Conservation (phyloP, 1,140 invertebrate genomes). For the Megalopta genalis region DNA sequence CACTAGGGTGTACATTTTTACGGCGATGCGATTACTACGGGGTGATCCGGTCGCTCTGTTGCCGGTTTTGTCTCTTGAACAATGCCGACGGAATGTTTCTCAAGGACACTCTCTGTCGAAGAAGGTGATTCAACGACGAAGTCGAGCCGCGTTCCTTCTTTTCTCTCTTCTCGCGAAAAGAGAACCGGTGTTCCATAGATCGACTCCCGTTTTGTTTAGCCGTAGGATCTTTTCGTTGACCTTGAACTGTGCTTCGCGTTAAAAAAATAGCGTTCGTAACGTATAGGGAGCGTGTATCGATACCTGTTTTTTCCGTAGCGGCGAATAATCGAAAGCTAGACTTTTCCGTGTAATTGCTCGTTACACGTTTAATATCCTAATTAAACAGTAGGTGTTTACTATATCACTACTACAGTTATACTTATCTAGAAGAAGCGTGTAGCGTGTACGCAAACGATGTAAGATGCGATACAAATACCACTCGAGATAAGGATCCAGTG, state of each 20-base stretch:
- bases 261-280: not conserved
- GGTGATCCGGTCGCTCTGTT: not conserved
- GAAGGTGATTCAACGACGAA: not conserved
- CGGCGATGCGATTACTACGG: slow-evolving; percentile 26
- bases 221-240: not conserved
- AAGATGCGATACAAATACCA: slow-evolving; percentile 4
- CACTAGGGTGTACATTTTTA: slow-evolving; percentile 64
- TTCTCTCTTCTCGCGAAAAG: no score
- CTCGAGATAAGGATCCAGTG: not conserved
- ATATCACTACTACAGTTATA: slow-evolving; percentile 4
- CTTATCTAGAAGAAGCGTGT: not conserved
- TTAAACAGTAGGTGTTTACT: not conserved
- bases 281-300: not conserved
- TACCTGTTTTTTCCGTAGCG: not conserved
- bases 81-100: not conserved
- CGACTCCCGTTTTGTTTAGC: not conserved
- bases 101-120: not conserved
- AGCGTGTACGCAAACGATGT: not conserved
- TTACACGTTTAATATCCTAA: slow-evolving; percentile 6
- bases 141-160: not conserved
- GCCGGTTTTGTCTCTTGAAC: not conserved
- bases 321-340: not conserved
- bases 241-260: not conserved
- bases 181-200: not conserved
- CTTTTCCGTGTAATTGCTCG: not conserved